Evolutionary conservation across 2,888 invertebrate genomes (phyloP).

Genomic region (Hybos culiciformis): DNA sequence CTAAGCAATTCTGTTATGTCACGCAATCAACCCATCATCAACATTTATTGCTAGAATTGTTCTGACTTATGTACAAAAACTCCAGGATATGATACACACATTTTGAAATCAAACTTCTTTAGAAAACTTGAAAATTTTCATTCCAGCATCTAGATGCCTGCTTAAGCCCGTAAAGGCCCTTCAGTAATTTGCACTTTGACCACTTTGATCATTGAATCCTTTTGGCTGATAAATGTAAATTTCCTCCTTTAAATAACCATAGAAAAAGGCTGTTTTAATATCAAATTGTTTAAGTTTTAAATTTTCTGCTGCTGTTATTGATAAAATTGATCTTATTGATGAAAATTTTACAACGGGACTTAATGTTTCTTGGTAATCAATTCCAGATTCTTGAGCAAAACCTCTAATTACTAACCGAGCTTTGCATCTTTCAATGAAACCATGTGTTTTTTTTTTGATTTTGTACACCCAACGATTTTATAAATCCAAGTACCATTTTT

Average conservation of each 20-base stretch:
- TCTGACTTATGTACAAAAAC: conserved; percentile 9
- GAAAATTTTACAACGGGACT: conserved; percentile 8
- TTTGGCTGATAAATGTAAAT: conserved; percentile 1
- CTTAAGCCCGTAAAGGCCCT: conserved; percentile 12
- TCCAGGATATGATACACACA: conserved; percentile 15
- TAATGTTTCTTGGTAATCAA: conserved; percentile 4
- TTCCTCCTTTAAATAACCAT: conserved; percentile 3
- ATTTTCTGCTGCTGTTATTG: conserved; percentile 2
- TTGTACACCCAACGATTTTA: no score
- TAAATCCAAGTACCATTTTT: no score
- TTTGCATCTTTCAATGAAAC: no score
- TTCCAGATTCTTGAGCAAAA: no score
- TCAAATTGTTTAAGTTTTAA: conserved; percentile 5
- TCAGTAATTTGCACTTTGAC: conserved; percentile 10
- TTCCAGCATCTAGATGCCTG: conserved; percentile 13
- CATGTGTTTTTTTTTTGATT: no score
- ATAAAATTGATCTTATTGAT: conserved; percentile 6
- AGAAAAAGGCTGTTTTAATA: conserved; percentile 3
- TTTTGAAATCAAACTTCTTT: conserved; percentile 10
- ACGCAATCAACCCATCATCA: neutral
- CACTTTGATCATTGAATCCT: conserved; percentile 6
- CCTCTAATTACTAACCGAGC: no score
- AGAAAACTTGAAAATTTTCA: conserved; percentile 13
- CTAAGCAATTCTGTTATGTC: conserved; percentile 4
- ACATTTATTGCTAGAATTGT: conserved; percentile 13